Conservation (phyloP, 2,888 invertebrate species). For the Pollenia angustigena region DNA sequence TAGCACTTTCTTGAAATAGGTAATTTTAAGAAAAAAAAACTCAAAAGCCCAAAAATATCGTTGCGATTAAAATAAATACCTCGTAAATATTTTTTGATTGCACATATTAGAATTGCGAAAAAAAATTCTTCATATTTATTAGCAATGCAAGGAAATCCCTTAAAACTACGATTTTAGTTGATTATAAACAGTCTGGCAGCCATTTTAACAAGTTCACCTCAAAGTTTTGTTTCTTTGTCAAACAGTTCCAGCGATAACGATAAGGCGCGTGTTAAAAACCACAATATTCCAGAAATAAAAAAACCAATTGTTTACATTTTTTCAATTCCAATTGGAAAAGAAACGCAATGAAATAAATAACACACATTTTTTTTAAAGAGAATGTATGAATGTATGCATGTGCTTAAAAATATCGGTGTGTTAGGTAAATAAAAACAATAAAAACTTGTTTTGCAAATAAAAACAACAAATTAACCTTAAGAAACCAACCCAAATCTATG, state of each 20-base stretch:
- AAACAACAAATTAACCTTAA: neutral
- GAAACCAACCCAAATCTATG: too few relatives aligned
- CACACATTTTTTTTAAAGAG: neutral
- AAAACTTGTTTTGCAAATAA: constrained; percentile 23
- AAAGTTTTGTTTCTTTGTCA: constrained; percentile 15
- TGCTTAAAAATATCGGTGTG: neutral
- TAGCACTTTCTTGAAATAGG: too few relatives aligned
- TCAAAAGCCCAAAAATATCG: too few relatives aligned
- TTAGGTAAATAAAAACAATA: constrained; percentile 4
- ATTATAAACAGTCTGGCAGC: constrained; percentile 43
- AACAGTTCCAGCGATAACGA: constrained; percentile 8
- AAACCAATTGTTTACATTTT: constrained; percentile 58
- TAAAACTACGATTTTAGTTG: too few relatives aligned
- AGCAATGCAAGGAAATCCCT: too few relatives aligned
- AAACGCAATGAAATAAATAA: neutral
- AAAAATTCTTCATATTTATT: too few relatives aligned
- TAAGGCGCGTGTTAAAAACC: constrained; percentile 35
- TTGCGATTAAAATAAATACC: too few relatives aligned
- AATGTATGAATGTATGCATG: neutral
- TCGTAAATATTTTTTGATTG: too few relatives aligned
- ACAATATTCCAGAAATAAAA: constrained; percentile 16
- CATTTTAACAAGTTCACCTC: constrained; percentile 7
- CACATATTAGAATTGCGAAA: too few relatives aligned
- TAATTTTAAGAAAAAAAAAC: too few relatives aligned
- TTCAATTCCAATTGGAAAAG: neutral